Base-by-base conservation (phyloP, 2,797 vertebrate genomes). In the Parambassis ranga region DNA sequence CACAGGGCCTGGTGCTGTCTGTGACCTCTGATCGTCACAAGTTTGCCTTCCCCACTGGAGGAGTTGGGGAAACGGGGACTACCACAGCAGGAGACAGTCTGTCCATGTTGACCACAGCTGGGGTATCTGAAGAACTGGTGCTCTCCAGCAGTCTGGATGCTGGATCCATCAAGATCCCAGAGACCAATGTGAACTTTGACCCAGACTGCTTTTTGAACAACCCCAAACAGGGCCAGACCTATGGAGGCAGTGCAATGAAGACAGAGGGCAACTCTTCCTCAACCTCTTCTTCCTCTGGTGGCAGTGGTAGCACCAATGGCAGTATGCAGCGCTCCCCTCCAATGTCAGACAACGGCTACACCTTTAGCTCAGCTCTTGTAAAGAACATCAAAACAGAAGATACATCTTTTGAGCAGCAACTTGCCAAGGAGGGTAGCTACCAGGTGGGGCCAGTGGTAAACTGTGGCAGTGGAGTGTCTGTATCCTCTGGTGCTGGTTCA, bases 201-300 rank as follows among this genome's bases (percentile, higher is more conserved):
- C 98, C 98, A 0, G 98, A 99, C 93, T 99, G 97, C 94, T 99
- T 99, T 91, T 93, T 99, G 80, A 99, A 99, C 86, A 99, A 99
- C 81, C 98, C 98, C 38, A 99, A 99, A 87, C 98, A 99, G 90
- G 98, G 98, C 65, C 98, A 99, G 91, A 99, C 98, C 2, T 99
- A 99, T 1, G 98, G 98, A 39, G 98, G 98, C 63, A 94, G 93
- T 26, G 96, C 96, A 38, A 85, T 98, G 84, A 98, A 98, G 79
- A 94, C 90, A 0, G 96, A 98, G 69, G 90, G 93, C 76, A 94
- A 92, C 63, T 87, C 87, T 39, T 91, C 92, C 59, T 92, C 93
- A 51, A 92, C 93, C 0, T 94, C 94, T 1, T 95, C 94, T 3
- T 88, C 91, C 0, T 94, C 94, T 13, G 82, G 92, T 11, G 89